A percentile compares a stretch with the other conserved stretches of the same genome.
These are phyloP conservation scores for Amazona ochrocephala DNA, from an alignment of 2,797 vertebrate genomes.

Conservation along the genomic window DNA sequence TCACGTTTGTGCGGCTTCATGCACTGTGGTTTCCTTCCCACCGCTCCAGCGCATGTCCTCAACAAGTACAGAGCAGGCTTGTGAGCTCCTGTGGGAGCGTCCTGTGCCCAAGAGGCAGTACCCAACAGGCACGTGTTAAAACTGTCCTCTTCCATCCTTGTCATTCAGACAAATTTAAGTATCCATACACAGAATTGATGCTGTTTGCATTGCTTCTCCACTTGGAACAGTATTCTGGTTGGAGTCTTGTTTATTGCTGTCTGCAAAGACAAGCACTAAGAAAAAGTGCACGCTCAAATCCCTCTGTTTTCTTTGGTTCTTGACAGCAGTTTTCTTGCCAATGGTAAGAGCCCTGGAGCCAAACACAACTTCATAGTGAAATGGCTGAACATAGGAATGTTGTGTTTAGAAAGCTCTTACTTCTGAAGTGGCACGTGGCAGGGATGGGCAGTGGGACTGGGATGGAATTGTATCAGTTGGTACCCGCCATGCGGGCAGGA, in stretches of 20 bases:
- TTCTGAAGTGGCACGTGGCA: background rate
- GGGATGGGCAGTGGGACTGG: background rate
- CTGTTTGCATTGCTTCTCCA: conserved; percentile 12
- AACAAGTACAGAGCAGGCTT: background rate
- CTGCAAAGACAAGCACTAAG: background rate
- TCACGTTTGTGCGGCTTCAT: fast-evolving
- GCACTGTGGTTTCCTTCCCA: background rate
- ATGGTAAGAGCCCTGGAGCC: conserved; percentile 32
- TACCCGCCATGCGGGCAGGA: background rate
- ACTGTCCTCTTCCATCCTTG: background rate
- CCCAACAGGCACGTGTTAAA: background rate
- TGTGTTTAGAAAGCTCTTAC: background rate
- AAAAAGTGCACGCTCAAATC: conserved; percentile 6
- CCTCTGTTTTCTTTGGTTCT: conserved; percentile 52
- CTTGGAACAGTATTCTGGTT: background rate
- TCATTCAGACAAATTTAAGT: background rate
- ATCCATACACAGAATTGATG: background rate
- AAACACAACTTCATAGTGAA: conserved; percentile 34
- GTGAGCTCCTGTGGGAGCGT: background rate
- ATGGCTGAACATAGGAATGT: background rate
- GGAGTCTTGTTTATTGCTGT: conserved; percentile 34
- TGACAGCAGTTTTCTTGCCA: conserved; percentile 42
- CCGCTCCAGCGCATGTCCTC: background rate
- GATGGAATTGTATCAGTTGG: background rate
- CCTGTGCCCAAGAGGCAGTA: background rate